Percentiles rank a stretch among this genome's conserved stretches.
Evolutionary conservation across 2,113 vertebrate species (phyloP).

Genomic region (Pluvialis apricaria): DNA sequence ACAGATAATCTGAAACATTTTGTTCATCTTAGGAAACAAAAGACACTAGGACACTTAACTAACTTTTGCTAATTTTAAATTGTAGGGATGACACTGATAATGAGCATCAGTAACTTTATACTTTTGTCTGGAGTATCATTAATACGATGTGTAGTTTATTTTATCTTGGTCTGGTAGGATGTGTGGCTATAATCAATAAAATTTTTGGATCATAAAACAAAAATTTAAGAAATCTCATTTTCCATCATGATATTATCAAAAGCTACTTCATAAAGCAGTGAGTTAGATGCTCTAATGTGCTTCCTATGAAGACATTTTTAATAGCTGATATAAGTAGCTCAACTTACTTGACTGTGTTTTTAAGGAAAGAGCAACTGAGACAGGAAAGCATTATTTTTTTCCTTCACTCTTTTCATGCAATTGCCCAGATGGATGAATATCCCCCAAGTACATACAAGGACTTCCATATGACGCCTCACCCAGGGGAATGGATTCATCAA

Average conservation of each 20-base stretch:
- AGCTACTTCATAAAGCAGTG: neutral
- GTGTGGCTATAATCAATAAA: neutral
- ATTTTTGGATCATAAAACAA: neutral
- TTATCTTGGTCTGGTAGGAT: neutral
- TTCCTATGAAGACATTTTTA: neutral
- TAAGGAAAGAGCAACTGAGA: neutral
- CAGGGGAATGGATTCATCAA: neutral
- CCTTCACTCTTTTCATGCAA: neutral
- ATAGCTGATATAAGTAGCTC: neutral
- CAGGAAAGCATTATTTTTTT: neutral
- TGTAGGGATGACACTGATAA: neutral
- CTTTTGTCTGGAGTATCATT: neutral
- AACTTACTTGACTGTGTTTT: neutral
- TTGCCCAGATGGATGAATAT: neutral
- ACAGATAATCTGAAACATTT: neutral
- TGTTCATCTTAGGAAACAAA: neutral
- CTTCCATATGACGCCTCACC: neutral
- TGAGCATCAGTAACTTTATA: neutral
- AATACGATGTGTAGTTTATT: neutral
- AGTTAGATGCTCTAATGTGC: neutral
- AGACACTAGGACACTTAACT: neutral
- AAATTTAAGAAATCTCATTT: neutral
- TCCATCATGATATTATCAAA: neutral
- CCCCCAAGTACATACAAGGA: neutral
- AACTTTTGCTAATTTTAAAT: neutral